Evolutionary conservation across 1,140 invertebrate genomes (phyloP).

Genomic region (Macrostomum lignano): DNA sequence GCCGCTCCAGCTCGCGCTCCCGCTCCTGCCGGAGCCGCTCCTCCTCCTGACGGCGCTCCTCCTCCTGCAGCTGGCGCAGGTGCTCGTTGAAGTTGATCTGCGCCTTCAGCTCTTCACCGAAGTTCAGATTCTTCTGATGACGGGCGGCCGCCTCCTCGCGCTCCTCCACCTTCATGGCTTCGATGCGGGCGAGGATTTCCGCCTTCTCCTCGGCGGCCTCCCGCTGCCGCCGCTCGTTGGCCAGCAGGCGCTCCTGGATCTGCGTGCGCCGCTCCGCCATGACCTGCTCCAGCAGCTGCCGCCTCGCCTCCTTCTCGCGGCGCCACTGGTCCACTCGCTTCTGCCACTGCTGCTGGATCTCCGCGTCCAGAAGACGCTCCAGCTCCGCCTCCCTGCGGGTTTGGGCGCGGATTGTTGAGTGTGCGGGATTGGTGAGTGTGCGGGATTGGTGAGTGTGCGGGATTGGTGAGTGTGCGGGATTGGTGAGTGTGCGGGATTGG

Average conservation of each 20-base stretch:
- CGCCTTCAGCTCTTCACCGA: conserved; percentile 14
- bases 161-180: no score
- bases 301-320: conserved; percentile 15
- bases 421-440: no score
- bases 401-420: no score
- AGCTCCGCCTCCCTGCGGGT: conserved; percentile 16
- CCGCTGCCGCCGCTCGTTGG: conserved; percentile 14
- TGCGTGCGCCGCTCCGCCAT: conserved; percentile 13
- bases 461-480: no score
- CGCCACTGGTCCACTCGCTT: conserved; percentile 19
- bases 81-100: conserved; percentile 16
- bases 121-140: conserved; percentile 9
- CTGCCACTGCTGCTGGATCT: conserved; percentile 25
- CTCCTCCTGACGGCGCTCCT: conserved; percentile 10
- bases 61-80: conserved; percentile 8
- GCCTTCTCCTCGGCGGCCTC: conserved; percentile 11
- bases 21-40: conserved; percentile 13
- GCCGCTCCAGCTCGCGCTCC: conserved; percentile 14
- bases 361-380: conserved; percentile 15
- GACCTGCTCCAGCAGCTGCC: conserved; percentile 18
- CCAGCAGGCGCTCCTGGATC: conserved; percentile 11
- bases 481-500: no score
- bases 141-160: no score
- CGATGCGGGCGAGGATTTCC: conserved; percentile 9
- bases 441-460: no score